phyloP scores from a whole-genome alignment of 2,113 vertebrate genomes.

The Erpornis zantholeuca region DNA sequence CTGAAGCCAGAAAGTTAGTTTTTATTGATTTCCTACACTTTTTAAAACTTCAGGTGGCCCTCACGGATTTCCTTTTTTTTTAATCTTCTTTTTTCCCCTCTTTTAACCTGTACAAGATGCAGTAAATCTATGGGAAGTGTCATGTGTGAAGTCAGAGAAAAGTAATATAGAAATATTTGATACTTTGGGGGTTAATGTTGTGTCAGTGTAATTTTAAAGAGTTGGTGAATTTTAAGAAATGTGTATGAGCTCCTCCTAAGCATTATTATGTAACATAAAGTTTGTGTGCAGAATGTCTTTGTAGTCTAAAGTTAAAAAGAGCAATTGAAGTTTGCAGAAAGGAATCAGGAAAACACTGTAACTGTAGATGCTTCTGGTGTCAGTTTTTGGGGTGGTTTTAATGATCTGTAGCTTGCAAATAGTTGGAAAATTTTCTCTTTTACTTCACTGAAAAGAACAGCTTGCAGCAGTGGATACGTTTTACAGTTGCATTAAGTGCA shows the following conservation, averaged over 20 bases:
- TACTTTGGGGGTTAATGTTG: neutral
- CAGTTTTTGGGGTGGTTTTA: neutral
- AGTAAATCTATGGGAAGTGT: neutral
- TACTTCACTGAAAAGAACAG: constrained; percentile 8
- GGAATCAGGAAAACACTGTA: neutral
- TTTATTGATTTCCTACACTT: neutral
- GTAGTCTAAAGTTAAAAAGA: neutral
- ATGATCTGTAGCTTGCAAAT: constrained; percentile 12
- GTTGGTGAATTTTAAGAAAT: neutral
- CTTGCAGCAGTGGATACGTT: neutral
- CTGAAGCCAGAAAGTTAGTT: neutral
- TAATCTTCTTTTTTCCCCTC: rapidly evolving
- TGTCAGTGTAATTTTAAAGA: neutral
- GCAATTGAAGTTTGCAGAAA: constrained; percentile 4
- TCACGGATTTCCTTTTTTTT: neutral
- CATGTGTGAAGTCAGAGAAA: neutral
- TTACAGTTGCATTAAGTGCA: neutral
- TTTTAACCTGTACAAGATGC: neutral
- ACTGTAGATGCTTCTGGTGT: neutral
- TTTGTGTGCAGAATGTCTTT: neutral
- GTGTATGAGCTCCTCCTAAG: neutral
- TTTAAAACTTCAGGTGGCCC: neutral
- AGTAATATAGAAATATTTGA: neutral
- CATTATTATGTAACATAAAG: neutral
- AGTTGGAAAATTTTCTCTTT: neutral